Evolutionary conservation across 2,888 invertebrate genomes (phyloP), one percentile per base, ranked within the genome.

Genomic region (Tachina grossa): DNA sequence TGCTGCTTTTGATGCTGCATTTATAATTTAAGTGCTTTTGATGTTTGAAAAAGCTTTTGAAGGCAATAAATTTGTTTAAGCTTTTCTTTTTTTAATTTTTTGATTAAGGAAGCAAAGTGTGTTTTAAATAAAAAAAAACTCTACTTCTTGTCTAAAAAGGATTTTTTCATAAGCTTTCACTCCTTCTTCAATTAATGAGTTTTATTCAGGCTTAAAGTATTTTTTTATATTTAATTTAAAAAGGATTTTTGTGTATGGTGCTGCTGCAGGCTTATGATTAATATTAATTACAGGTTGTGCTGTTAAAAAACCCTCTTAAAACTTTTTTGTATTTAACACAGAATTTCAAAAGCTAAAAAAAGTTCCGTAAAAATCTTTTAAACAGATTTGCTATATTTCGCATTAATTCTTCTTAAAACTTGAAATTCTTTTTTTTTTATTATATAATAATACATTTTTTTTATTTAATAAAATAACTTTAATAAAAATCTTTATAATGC

Each of bases 41-140:
- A 76, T 66, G 13, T 49, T 76, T 66, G 59, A 39, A 72, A 53
- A 66, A 61, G 61, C 49, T 59, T 69, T 53, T 39, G 10, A 51
- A 61, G 19, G 19, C 72, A 59, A 31, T 59, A 59, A 41, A 39
- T 72, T 16, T 59, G n/a, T 13, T 41, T 39, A 49, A 74, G 49
- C 10, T 59, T 71, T 71, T 63, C 10, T 5, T 9, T 6, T 43
- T 9, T 6, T 43, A 45, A 45, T 57, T 71, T 51, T 19, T 5
- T 9, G 6, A 45, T 43, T 53, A 55, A 65, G 22, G 11, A 45
- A 65, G 16, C 43, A 9, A 45, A 53, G 14, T 43, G 49, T 39
- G 47, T 59, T 47, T 71, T 68, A 55, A 69, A 13, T 69, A 31
- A 6, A 31, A 31, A 31, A 31, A 31, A 31, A 31, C 0, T 31